These are phyloP conservation scores for Drosophila siamana DNA, from an alignment of 2,888 invertebrate species.

Conservation along the genomic window DNA sequence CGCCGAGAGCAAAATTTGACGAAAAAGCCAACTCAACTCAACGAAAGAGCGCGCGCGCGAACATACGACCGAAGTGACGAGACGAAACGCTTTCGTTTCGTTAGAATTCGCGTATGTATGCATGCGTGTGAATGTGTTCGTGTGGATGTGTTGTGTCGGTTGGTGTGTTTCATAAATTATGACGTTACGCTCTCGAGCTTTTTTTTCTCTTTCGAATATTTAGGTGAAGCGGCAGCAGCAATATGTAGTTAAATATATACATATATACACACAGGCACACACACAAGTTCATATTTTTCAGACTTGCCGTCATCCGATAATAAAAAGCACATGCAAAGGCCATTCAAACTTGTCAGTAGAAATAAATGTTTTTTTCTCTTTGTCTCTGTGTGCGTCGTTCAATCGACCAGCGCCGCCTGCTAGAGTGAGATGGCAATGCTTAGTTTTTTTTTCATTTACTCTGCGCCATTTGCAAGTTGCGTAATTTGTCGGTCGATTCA, in stretches of 20 bases:
- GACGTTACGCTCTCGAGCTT: slow-evolving; percentile 68
- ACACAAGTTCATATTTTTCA: slow-evolving; percentile 43
- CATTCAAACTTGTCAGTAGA: slow-evolving; percentile 61
- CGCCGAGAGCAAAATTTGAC: slow-evolving; percentile 63
- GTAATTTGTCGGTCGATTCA: slow-evolving; percentile 71
- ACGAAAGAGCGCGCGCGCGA: slow-evolving; percentile 40
- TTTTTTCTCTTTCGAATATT: slow-evolving; percentile 54
- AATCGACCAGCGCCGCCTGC: slow-evolving; percentile 34
- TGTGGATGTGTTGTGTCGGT: slow-evolving; percentile 22
- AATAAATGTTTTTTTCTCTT: slow-evolving; percentile 27
- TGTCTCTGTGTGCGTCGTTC: slow-evolving; percentile 21
- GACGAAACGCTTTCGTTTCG: slow-evolving; percentile 55
- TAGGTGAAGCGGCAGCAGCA: slow-evolving; percentile 53
- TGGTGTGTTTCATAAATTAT: slow-evolving; percentile 73
- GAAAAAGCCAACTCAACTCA: slow-evolving; percentile 47
- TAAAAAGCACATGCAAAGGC: slow-evolving; percentile 75
- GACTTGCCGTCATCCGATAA: slow-evolving; percentile 70
- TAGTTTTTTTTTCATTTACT: slow-evolving; percentile 32
- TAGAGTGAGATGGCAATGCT: slow-evolving; percentile 46
- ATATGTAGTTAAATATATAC: slow-evolving; percentile 49
- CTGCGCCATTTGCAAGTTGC: slow-evolving; percentile 76
- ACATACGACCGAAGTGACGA: not conserved
- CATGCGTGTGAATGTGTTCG: slow-evolving; percentile 14
- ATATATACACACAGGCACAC: slow-evolving; percentile 21
- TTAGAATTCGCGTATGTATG: slow-evolving; percentile 62